Conservation (phyloP, 2,113 vertebrate genomes). For the Ia io region DNA sequence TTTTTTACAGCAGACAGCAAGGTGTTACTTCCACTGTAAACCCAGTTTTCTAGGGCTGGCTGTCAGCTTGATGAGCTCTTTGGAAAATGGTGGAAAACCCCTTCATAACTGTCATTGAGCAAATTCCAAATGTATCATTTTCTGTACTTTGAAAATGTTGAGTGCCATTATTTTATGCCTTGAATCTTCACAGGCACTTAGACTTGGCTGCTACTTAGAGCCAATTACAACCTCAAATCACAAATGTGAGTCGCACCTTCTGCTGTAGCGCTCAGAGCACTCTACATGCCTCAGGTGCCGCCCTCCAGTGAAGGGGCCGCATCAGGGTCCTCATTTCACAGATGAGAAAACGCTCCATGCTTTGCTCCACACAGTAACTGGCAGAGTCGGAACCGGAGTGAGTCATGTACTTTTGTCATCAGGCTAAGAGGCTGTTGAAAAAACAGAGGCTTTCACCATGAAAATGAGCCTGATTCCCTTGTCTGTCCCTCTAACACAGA, state of each 20-base stretch:
- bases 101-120: constrained; percentile 66
- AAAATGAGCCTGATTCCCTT: neutral
- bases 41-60: constrained; percentile 53
- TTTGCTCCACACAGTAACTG: neutral
- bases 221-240: constrained; percentile 49
- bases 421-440: neutral
- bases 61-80: constrained; percentile 69
- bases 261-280: neutral
- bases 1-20: neutral
- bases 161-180: constrained; percentile 66
- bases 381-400: neutral
- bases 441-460: neutral
- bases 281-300: neutral
- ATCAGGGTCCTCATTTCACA: neutral
- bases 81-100: constrained; percentile 56
- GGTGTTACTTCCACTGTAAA: constrained; percentile 43
- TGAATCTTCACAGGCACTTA: constrained; percentile 68
- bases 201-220: constrained; percentile 69
- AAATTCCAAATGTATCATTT: constrained; percentile 70
- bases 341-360: neutral
- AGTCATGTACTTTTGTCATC: neutral
- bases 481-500: neutral
- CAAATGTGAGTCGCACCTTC: constrained; percentile 35
- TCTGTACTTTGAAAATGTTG: constrained; percentile 63
- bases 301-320: neutral